Evolutionary conservation across 2,797 vertebrate genomes (phyloP).

Genomic region (Huso huso): DNA sequence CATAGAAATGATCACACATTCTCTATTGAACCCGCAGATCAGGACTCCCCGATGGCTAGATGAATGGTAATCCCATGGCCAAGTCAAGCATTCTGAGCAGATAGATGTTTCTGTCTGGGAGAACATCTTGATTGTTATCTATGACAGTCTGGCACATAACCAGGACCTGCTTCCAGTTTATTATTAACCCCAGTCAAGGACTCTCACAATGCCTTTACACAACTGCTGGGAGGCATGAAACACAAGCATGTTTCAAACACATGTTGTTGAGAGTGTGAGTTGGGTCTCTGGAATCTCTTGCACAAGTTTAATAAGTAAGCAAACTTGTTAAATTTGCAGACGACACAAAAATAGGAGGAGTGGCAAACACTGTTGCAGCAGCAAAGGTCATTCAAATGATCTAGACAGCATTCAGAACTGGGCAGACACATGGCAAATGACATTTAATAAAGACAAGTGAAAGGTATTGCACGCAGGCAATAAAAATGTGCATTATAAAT

Average conservation of each 20-base stretch:
- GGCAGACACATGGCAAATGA: too few species aligned
- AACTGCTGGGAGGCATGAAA: conserved; percentile 1
- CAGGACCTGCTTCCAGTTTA: conserved; percentile 55
- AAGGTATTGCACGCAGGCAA: too few species aligned
- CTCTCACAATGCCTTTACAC: conserved; percentile 3
- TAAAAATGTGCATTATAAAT: too few species aligned
- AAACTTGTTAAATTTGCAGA: too few species aligned
- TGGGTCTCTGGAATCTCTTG: neutral
- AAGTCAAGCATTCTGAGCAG: conserved; percentile 61
- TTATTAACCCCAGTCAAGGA: conserved; percentile 49
- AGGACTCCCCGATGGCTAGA: conserved; percentile 39
- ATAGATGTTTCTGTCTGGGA: conserved; percentile 64
- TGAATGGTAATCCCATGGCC: conserved; percentile 61
- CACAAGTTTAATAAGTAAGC: too few species aligned
- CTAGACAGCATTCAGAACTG: too few species aligned
- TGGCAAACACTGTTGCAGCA: too few species aligned
- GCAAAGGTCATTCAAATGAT: too few species aligned
- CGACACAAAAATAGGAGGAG: too few species aligned
- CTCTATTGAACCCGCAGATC: too few species aligned
- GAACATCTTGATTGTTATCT: conserved; percentile 21
- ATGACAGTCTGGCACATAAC: conserved; percentile 43
- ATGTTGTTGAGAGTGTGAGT: neutral
- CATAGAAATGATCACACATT: too few species aligned
- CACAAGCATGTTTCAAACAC: neutral
- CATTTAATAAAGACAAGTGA: too few species aligned